A percentile compares a stretch with the other conserved stretches of the same genome.
Conservation (phyloP, 2,113 vertebrate genomes). For the Orthonyx spaldingii region DNA sequence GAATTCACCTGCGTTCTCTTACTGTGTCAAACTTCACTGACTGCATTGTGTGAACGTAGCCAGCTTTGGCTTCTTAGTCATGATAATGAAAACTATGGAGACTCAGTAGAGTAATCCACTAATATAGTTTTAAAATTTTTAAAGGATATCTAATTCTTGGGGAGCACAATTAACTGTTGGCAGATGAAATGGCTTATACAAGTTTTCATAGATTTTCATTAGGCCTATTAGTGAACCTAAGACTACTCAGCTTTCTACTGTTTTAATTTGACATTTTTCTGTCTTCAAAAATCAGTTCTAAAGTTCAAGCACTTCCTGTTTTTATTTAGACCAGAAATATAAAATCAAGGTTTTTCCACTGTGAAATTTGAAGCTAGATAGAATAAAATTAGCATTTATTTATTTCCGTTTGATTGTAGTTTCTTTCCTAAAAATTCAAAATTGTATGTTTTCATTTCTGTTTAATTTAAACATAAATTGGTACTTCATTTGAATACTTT, state of each 20-base stretch:
- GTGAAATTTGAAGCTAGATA: not conserved
- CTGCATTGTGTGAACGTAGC: not conserved
- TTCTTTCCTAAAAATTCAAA: not conserved
- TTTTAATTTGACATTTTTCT: not conserved
- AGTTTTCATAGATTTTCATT: not conserved
- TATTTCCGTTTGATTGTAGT: not conserved
- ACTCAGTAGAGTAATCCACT: not conserved
- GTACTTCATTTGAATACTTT: not conserved
- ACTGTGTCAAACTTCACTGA: not conserved
- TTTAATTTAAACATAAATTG: not conserved
- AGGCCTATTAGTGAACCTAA: not conserved
- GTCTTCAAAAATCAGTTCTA: not conserved
- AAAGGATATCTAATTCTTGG: not conserved
- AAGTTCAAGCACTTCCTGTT: not conserved
- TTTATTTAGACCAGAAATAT: not conserved
- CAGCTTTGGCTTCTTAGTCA: not conserved
- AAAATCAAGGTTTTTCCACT: not conserved
- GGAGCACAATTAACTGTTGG: not conserved
- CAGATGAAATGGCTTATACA: not conserved
- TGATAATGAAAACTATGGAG: not conserved
- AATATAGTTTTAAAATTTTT: not conserved
- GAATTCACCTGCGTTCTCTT: accelerated
- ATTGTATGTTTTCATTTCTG: not conserved
- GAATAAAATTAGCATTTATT: not conserved
- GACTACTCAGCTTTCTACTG: not conserved